Evolutionary conservation across 2,797 vertebrate species (phyloP).

Genomic region (Falco concolor): DNA sequence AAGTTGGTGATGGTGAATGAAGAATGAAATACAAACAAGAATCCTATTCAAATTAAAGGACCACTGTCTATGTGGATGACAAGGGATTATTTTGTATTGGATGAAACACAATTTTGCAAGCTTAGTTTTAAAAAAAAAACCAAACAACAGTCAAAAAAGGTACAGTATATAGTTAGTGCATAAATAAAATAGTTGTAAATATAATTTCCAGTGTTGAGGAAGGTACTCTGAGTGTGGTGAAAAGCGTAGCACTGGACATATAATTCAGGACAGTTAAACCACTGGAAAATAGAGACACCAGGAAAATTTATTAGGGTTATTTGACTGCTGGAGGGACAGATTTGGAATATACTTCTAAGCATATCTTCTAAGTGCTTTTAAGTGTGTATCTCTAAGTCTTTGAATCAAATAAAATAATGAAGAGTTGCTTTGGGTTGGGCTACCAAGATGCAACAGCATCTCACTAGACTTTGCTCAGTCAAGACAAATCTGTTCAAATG

Average conservation of each 20-base stretch:
- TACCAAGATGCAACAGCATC: background rate
- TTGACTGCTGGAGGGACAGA: background rate
- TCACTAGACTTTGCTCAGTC: background rate
- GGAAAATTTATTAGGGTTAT: background rate
- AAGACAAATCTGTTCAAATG: background rate
- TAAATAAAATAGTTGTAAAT: background rate
- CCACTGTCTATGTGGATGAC: background rate
- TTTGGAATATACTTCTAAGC: background rate
- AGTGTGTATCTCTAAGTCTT: background rate
- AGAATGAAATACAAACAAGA: background rate
- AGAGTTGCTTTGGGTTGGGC: background rate
- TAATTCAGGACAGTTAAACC: background rate
- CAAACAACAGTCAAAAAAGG: background rate
- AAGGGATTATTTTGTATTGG: background rate
- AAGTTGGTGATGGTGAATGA: background rate
- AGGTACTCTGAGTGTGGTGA: background rate
- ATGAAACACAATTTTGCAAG: background rate
- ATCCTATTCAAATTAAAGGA: background rate
- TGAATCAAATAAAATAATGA: background rate
- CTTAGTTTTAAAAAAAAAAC: background rate
- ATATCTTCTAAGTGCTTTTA: background rate
- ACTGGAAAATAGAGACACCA: background rate
- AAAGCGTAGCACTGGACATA: background rate
- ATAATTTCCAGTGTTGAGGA: background rate
- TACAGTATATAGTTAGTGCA: background rate